Base-by-base conservation (phyloP, 1,140 invertebrate species). In the Phthorimaea operculella region DNA sequence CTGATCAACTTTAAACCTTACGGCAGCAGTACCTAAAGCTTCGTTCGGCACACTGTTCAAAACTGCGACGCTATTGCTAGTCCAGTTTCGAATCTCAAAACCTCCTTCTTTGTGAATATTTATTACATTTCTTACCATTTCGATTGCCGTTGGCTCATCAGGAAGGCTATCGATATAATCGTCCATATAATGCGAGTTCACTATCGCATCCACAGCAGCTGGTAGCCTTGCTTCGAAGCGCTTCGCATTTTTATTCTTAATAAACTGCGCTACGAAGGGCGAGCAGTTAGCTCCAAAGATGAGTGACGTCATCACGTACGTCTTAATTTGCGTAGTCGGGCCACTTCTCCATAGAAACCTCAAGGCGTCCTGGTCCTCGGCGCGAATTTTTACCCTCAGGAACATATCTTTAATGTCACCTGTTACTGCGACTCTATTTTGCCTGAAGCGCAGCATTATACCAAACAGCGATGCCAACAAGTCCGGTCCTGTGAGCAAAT, bases 321-420 rank as follows among this genome's bases (percentile, higher is more conserved):
- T 34, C 21, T 45, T 45, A n/a, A 33, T 8, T 1, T 48, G 49
- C 17, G 59, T 44, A 17, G 21, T 33, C 0, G 33, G 11, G 14
- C 54, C 21, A 10, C 60, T 55, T 42, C 60, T 14, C 67, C 63
- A 68, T 34, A 72, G 52, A 52, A 72, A 72, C 11, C 65, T 21
- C 42, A 72, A 59, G 12, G 51, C 52, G 34, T 62, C 33, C 42
- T 54, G 59, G 54, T 72, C 66, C 16, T 63, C 60, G n/a, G 52
- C 0, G 50, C 12, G 33, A 49, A 36, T 48, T 9, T 47, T 44
- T 12, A 58, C 17, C 7, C 60, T 63, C 4, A 72, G 51, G 36
- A 73, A 78, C 69, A 75, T 76, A 16, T 72, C 74, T 14, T 49
- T 49, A 1, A 77, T 72, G 57, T 76, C 65, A 48, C 55, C 57